phyloP scores from a whole-genome alignment of 2,888 invertebrate species.

The Cinara cedri region DNA sequence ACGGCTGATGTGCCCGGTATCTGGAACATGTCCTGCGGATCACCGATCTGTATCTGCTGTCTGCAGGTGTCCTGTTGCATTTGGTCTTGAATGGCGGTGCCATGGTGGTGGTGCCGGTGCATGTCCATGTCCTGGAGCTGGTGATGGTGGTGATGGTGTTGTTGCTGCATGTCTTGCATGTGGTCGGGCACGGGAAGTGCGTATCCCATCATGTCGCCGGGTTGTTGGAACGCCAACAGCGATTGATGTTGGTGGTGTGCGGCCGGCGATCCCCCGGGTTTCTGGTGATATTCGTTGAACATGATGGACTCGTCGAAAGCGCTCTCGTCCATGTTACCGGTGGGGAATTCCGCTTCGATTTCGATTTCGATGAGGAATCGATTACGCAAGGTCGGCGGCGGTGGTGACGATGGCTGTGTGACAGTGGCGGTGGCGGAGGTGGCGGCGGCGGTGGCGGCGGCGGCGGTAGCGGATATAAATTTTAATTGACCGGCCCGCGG shows the following conservation, averaged over 20 bases:
- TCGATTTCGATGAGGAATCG: neutral
- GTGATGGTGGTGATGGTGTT: slow-evolving; percentile 41
- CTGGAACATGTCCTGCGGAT: slow-evolving; percentile 47
- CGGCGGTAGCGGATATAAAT: neutral
- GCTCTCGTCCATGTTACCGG: slow-evolving; percentile 24
- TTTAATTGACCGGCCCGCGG: slow-evolving; percentile 2
- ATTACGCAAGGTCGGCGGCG: neutral
- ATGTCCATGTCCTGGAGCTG: slow-evolving; percentile 50
- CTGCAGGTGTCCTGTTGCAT: slow-evolving; percentile 19
- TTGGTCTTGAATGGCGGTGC: neutral
- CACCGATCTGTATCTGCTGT: slow-evolving; percentile 43
- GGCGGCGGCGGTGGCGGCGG: neutral
- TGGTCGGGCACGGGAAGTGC: slow-evolving; percentile 29
- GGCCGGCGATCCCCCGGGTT: slow-evolving; percentile 24
- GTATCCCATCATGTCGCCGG: slow-evolving; percentile 51
- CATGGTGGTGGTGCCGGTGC: slow-evolving; percentile 36
- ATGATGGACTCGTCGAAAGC: slow-evolving; percentile 53
- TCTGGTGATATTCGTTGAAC: slow-evolving; percentile 51
- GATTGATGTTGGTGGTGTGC: slow-evolving; percentile 29
- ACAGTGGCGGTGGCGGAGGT: neutral
- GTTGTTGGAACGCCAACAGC: slow-evolving; percentile 42
- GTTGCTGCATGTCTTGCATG: slow-evolving; percentile 39
- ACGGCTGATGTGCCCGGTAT: slow-evolving; percentile 32
- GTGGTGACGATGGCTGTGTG: neutral
- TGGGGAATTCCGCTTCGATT: neutral